Conservation (phyloP, 1,140 invertebrate species). For the Linepithema humile region DNA sequence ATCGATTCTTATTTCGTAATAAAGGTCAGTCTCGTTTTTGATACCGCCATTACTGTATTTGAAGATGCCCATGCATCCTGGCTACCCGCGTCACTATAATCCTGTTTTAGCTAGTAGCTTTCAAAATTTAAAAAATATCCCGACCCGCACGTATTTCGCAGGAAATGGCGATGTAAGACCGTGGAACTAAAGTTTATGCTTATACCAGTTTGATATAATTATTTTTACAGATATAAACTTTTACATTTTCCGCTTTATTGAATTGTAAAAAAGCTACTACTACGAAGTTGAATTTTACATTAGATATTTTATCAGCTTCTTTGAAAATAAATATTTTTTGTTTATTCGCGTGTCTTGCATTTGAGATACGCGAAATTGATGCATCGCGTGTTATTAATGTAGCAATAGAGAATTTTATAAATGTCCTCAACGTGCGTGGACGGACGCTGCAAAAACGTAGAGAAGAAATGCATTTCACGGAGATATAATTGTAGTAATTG, state of each 20-base stretch:
- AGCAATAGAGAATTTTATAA: background rate
- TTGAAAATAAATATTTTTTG: background rate
- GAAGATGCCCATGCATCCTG: background rate
- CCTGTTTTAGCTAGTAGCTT: background rate
- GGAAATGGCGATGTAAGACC: background rate
- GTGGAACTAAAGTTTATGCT: conserved; percentile 1
- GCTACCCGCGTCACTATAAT: conserved; percentile 1
- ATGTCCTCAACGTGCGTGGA: background rate
- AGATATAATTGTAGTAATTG: conserved; percentile 40
- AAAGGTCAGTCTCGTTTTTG: conserved; percentile 31
- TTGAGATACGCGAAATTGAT: background rate
- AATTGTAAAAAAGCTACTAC: background rate
- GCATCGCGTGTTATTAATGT: conserved; percentile 37
- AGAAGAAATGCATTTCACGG: conserved; percentile 53
- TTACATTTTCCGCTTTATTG: background rate
- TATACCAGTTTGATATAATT: background rate
- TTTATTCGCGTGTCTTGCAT: background rate
- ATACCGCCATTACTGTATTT: conserved; percentile 25
- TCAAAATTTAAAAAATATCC: conserved; percentile 7
- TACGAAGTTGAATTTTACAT: too few relatives aligned
- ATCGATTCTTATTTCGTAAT: conserved; percentile 36
- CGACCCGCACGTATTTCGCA: background rate
- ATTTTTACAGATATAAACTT: background rate
- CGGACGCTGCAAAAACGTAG: background rate
- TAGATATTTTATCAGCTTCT: too few relatives aligned